Conservation (phyloP, 2,888 invertebrate species). For the Dicyrtoma fusca region DNA sequence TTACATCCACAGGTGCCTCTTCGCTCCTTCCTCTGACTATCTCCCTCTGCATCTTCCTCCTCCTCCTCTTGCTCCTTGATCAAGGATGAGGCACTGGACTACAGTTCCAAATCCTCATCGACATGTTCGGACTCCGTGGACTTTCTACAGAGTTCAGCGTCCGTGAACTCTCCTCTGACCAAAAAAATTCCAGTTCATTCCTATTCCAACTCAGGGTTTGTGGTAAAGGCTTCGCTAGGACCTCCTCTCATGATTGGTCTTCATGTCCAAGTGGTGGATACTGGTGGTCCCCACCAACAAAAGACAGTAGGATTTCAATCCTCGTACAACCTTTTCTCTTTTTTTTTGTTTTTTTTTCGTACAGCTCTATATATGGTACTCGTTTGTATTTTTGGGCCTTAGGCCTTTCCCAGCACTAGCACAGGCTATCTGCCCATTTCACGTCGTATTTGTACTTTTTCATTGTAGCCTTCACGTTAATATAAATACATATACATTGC, state of each 20-base stretch:
- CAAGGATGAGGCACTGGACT: conserved; percentile 4
- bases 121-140: conserved; percentile 16
- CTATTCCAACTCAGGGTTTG: conserved; percentile 39
- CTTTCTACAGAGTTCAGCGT: conserved; percentile 11
- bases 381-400: conserved; percentile 25
- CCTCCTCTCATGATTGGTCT: conserved; percentile 40
- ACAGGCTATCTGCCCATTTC: conserved; percentile 16
- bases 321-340: conserved; percentile 38
- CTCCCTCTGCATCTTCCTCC: conserved; percentile 28
- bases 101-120: conserved; percentile 1
- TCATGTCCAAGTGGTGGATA: conserved; percentile 42
- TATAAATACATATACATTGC: neutral
- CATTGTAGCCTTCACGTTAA: conserved; percentile 1
- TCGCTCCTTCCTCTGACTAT: conserved; percentile 93
- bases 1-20: conserved; percentile 96
- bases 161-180: conserved; percentile 27
- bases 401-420: conserved; percentile 18
- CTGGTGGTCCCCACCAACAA: conserved; percentile 42
- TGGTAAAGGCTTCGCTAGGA: conserved; percentile 43
- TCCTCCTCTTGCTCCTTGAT: conserved; percentile 51
- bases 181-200: conserved; percentile 24
- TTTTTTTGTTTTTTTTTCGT: conserved; percentile 12
- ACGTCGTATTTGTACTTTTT: too few species aligned
- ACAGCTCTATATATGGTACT: conserved; percentile 9
- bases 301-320: conserved; percentile 46